Evolutionary conservation across 2,888 invertebrate genomes (phyloP), one percentile per base, ranked within the genome.

Genomic region (Drosophila aldrichi): DNA sequence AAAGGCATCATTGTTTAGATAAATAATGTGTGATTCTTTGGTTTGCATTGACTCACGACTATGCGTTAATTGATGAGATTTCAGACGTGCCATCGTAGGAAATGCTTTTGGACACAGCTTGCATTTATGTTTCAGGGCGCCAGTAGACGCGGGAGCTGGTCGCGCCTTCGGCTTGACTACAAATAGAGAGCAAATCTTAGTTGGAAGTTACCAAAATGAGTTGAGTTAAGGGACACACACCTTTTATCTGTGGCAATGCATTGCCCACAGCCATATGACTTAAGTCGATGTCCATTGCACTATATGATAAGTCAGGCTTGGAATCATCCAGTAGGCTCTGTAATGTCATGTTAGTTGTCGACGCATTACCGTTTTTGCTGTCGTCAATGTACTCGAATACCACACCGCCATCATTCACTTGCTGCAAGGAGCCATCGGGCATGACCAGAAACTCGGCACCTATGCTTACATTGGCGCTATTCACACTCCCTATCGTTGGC

Each of bases 311-410:
- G 51, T 58, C 58, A 48, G 65, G 8, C 49, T 67, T 77, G 0
- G 71, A 60, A 25, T 68, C 76, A 12, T 57, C 46, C 9, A 88
- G 65, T 6, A 88, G 60, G 32, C 49, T 74, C 9, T 87, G 73
- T 12, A 88, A 44, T 4, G 29, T 72, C 20, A 76, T 34, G 49
- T 81, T 81, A 22, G 52, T 18, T 14, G 67, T 7, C 16, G 54
- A 2, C 16, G 49, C 3, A 18, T 32, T 32, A 16, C 38, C 7
- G 29, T 10, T 66, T 41, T 77, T 74, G 49, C 74, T 77, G 48
- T 88, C 82, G 68, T 91, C 88, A 29, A 91, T 91, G 25, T 91
- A 91, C 36, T 91, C 91, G 43, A 91, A 89, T 5, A 91, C 90
- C 36, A 91, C 91, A 29, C 88, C 81, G 25, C 74, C 84, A 54